A percentile compares a stretch with the other conserved stretches of the same genome.
These are phyloP conservation scores for Sphenopsis melanotis DNA, from an alignment of 2,797 vertebrate species.

Conservation along the genomic window DNA sequence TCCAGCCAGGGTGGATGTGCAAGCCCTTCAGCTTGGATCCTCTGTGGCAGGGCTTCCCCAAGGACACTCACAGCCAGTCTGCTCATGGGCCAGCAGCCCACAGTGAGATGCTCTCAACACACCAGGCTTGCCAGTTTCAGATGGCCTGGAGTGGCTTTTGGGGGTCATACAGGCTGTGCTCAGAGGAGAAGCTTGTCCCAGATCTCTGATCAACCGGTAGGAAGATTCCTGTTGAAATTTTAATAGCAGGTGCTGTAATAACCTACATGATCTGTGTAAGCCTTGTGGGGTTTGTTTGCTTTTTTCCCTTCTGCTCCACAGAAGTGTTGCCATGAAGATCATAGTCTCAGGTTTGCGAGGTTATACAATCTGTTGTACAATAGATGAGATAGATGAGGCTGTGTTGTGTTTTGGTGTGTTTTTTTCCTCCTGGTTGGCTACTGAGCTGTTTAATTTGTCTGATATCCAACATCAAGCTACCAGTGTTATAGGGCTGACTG, in stretches of 20 bases:
- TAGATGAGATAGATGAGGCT: fast-evolving
- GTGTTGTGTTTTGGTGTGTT: not conserved
- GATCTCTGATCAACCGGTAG: not conserved
- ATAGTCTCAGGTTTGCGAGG: not conserved
- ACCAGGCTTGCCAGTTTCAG: not conserved
- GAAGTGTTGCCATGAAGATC: not conserved
- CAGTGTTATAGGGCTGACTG: not conserved
- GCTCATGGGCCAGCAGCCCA: not conserved
- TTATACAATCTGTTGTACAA: not conserved
- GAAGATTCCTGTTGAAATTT: not conserved
- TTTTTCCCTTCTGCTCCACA: not conserved
- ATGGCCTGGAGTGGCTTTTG: not conserved
- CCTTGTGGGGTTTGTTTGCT: not conserved
- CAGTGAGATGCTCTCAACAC: not conserved
- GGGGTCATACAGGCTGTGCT: not conserved
- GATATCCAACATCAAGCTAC: not conserved
- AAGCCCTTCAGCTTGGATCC: not conserved
- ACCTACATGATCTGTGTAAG: not conserved
- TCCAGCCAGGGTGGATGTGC: not conserved
- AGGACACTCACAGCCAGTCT: not conserved
- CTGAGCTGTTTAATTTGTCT: not conserved
- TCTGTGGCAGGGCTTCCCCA: not conserved
- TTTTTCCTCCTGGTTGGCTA: not conserved
- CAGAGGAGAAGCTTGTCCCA: not conserved
- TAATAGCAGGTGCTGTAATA: not conserved